Evolutionary conservation across 2,888 invertebrate species (phyloP).

Genomic region (Charanyca ferruginea): DNA sequence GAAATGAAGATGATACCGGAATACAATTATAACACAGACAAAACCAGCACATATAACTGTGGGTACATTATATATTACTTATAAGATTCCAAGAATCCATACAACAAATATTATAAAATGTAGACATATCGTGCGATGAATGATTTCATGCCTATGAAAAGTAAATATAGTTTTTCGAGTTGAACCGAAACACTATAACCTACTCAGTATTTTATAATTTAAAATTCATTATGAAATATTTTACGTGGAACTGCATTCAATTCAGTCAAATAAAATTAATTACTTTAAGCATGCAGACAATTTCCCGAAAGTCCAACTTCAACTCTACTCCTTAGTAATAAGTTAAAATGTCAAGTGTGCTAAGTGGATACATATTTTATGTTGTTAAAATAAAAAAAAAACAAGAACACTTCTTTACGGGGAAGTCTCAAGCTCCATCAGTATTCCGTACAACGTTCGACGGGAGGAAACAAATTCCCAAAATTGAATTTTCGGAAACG

Average conservation of each 20-base stretch:
- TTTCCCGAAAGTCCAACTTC: slow-evolving; percentile 30
- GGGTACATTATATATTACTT: too few relatives aligned
- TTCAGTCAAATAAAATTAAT: not conserved
- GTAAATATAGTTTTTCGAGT: too few relatives aligned
- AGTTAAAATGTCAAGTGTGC: slow-evolving; percentile 74
- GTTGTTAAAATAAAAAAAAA: slow-evolving; percentile 76
- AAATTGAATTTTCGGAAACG: slow-evolving; percentile 91
- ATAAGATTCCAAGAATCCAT: too few relatives aligned
- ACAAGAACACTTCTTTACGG: slow-evolving; percentile 73
- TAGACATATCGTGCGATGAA: too few relatives aligned
- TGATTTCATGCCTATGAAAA: too few relatives aligned
- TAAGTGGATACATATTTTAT: slow-evolving; percentile 77
- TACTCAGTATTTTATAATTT: not conserved
- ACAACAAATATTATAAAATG: too few relatives aligned
- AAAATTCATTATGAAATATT: not conserved
- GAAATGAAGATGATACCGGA: too few relatives aligned
- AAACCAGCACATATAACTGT: too few relatives aligned
- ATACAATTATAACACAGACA: too few relatives aligned
- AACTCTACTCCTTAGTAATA: slow-evolving; percentile 45
- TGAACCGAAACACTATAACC: too few relatives aligned
- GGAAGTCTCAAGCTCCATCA: slow-evolving; percentile 81
- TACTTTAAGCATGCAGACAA: slow-evolving; percentile 12
- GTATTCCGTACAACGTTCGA: slow-evolving; percentile 87
- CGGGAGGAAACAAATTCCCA: slow-evolving; percentile 91
- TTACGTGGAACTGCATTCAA: slow-evolving; percentile 1